Evolutionary conservation across 2,888 invertebrate species (phyloP).

Genomic region (Strigamia transsilvanica): DNA sequence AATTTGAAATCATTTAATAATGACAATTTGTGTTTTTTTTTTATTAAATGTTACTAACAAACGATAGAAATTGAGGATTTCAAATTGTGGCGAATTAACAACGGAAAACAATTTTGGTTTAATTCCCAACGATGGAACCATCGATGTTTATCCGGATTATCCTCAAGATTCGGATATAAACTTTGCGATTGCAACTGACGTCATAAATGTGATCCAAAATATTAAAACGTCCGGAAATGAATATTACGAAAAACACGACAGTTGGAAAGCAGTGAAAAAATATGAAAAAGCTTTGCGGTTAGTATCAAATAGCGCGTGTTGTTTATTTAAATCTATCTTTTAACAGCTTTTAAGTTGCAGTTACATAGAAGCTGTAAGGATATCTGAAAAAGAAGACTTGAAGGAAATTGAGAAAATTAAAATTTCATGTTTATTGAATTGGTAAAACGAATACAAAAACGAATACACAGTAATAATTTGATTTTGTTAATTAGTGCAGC

Average conservation of each 20-base stretch:
- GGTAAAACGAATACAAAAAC: conserved; percentile 61
- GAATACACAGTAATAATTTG: conserved; percentile 56
- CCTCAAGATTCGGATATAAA: conserved; percentile 76
- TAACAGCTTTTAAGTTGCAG: neutral
- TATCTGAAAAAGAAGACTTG: conserved; percentile 58
- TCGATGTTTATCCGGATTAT: conserved; percentile 77
- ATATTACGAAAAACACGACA: conserved; percentile 72
- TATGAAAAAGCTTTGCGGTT: conserved; percentile 83
- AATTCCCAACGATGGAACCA: conserved; percentile 74
- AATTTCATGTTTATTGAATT: conserved; percentile 72
- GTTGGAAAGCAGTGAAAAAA: conserved; percentile 74
- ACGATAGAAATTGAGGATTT: conserved; percentile 72
- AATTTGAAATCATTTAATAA: neutral
- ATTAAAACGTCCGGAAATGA: conserved; percentile 79
- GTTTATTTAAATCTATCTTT: neutral
- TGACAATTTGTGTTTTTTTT: no score
- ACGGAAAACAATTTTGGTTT: conserved; percentile 73
- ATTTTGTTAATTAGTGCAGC: conserved; percentile 70
- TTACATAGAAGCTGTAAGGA: neutral
- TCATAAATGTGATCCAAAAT: conserved; percentile 67
- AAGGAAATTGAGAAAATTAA: conserved; percentile 64
- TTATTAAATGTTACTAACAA: conserved; percentile 57
- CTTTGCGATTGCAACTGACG: conserved; percentile 58
- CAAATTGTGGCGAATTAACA: conserved; percentile 77
- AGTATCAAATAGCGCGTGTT: conserved; percentile 61